Evolutionary conservation across 2,797 vertebrate species (phyloP).

Genomic region (Malacoraja senta): DNA sequence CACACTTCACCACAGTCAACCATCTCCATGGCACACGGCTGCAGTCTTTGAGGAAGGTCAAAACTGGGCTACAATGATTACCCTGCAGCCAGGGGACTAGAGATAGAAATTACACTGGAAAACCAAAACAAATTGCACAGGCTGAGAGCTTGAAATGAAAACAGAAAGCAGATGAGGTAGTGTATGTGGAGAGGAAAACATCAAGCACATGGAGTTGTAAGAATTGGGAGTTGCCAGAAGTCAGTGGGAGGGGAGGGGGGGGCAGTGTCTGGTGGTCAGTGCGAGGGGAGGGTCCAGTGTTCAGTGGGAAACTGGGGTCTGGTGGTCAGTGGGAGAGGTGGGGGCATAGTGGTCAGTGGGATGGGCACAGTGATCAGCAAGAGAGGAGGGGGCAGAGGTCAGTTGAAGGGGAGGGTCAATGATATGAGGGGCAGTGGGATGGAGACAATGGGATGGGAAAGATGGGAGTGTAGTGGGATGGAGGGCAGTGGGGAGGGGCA

Average conservation of each 20-base stretch:
- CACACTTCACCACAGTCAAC: neutral
- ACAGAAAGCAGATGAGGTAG: no score
- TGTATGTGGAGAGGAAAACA: no score
- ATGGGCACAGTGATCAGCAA: no score
- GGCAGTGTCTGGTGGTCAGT: neutral
- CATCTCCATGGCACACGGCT: neutral
- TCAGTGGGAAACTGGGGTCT: neutral
- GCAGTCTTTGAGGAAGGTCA: neutral
- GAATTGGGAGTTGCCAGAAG: neutral
- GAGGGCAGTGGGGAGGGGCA: neutral
- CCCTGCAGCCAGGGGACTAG: no score
- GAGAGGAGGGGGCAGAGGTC: neutral
- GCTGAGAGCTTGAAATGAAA: no score
- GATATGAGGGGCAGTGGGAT: neutral
- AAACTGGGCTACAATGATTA: neutral
- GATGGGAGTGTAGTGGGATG: no score
- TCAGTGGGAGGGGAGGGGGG: neutral
- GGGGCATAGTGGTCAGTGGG: neutral
- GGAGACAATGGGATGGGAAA: no score
- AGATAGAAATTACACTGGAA: no score
- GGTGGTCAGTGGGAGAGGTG: neutral
- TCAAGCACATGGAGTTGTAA: no score
- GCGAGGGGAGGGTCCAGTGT: neutral
- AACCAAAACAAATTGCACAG: no score
- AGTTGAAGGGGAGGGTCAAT: neutral